Percentiles rank a stretch among this genome's conserved stretches.
Conservation (phyloP, 1,140 invertebrate species). For the Drosophila dunni region DNA sequence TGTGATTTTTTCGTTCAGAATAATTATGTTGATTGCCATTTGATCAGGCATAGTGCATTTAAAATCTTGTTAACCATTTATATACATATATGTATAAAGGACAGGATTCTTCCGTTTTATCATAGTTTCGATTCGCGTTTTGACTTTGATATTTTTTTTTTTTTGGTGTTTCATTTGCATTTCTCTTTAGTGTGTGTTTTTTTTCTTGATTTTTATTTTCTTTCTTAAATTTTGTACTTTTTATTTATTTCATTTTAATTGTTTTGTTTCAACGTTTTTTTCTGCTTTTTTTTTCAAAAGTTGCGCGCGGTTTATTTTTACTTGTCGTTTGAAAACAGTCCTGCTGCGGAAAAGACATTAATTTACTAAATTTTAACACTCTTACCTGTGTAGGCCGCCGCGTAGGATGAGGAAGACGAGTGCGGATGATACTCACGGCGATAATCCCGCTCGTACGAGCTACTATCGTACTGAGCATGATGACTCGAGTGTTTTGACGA, state of each 20-base stretch:
- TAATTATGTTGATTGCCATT: conserved; percentile 56
- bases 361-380: conserved; percentile 32
- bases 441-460: conserved; percentile 80
- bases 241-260: conserved; percentile 50
- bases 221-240: conserved; percentile 30
- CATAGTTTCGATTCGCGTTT: conserved; percentile 62
- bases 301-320: conserved; percentile 47
- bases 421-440: conserved; percentile 82
- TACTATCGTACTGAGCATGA: conserved; percentile 77
- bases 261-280: conserved; percentile 32
- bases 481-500: conserved; percentile 80
- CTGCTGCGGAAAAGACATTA: conserved; percentile 69
- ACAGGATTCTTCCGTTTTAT: conserved; percentile 55
- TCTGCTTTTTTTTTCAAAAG: conserved; percentile 7
- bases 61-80: conserved; percentile 71
- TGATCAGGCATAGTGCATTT: conserved; percentile 75
- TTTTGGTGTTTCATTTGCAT: conserved; percentile 39
- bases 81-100: conserved; percentile 37
- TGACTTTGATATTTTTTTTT: conserved; percentile 43
- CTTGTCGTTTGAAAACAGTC: conserved; percentile 51
- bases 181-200: conserved; percentile 37
- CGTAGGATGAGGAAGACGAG: conserved; percentile 78
- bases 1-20: conserved; percentile 42
- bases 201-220: conserved; percentile 41
- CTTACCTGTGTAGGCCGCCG: conserved; percentile 82